Evolutionary conservation across 2,888 invertebrate genomes (phyloP), one percentile per base, ranked within the genome.

Genomic region (Campoplex capitator): DNA sequence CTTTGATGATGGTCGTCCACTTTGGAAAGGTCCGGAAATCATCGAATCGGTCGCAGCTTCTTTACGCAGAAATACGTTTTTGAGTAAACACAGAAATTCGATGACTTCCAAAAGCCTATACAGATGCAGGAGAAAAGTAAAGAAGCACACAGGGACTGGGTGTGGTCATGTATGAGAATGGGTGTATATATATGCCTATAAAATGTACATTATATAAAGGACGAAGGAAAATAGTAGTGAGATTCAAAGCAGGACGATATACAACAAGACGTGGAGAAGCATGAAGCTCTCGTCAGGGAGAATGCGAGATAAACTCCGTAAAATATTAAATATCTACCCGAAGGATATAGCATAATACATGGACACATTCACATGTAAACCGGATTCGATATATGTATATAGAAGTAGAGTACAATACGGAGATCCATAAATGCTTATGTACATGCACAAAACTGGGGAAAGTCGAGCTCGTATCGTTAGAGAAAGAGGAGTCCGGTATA

Each of bases 301-400:
- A 85, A 82, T 73, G 73, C 81, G 81, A 78, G 73, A 82, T 73
- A 65, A 85, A 77, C 74, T 77, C 67, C 35, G 77, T 73, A 73
- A 77, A 85, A 78, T 77, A 86, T 86, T 80, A 86, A 83, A 82
- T 87, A 85, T 79, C 85, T 78, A 78, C 67, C n/a, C 51, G 54
- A 78, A 78, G 68, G 54, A 78, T 78, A 54, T 78, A 23, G 23
- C 23, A 75, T 67, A 62, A 62, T 32, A 74, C 80, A 45, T 78
- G 32, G 38, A 32, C 18, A 71, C 58, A 48, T n/a, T 35, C 42
- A 38, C 23, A 77, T 35, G 48, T 58, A 28, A 3, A 3, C 23
- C 1, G 11, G 28, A 62, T 4, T 51, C 6, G 4, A 32, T 62
- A 62, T 32, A 13, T 6, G 28, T 13, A 32, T 13, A 32, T 13